Conservation (phyloP, 1,140 invertebrate genomes). For the Drosophila parvula region DNA sequence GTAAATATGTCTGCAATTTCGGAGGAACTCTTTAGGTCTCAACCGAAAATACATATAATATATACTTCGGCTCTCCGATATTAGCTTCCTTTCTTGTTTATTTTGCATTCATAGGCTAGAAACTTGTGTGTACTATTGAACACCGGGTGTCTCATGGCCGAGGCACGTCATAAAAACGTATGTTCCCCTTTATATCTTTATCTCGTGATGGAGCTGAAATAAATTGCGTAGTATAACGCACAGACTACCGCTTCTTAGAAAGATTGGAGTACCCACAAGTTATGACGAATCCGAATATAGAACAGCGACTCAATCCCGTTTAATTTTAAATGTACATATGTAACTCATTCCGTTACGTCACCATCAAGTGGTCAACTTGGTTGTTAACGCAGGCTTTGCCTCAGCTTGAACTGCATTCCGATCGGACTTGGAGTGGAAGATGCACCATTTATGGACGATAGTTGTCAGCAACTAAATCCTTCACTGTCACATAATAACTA, state of each 20-base stretch:
- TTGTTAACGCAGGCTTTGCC: no score
- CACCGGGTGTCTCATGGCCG: background rate
- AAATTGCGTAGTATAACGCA: background rate
- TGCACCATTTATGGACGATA: conserved; percentile 48
- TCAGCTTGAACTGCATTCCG: conserved; percentile 29
- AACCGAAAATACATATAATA: background rate
- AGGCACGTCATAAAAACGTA: background rate
- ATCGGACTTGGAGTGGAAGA: conserved; percentile 6
- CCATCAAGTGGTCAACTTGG: background rate
- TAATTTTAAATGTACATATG: no score
- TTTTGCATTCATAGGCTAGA: background rate
- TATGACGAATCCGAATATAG: background rate
- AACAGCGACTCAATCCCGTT: background rate
- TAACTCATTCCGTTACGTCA: conserved; percentile 6
- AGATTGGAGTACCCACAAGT: background rate
- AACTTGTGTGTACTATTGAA: background rate
- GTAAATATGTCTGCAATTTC: background rate
- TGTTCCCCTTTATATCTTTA: background rate
- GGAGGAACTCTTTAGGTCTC: background rate
- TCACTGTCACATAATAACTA: conserved; percentile 19
- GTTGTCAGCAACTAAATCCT: conserved; percentile 33
- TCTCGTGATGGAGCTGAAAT: background rate
- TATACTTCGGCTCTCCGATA: background rate
- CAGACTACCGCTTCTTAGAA: background rate
- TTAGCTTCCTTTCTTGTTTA: background rate